A percentile compares a stretch with the other conserved stretches of the same genome.
Evolutionary conservation across 2,888 invertebrate species (phyloP).

Genomic region (Drosophila basisetae): DNA sequence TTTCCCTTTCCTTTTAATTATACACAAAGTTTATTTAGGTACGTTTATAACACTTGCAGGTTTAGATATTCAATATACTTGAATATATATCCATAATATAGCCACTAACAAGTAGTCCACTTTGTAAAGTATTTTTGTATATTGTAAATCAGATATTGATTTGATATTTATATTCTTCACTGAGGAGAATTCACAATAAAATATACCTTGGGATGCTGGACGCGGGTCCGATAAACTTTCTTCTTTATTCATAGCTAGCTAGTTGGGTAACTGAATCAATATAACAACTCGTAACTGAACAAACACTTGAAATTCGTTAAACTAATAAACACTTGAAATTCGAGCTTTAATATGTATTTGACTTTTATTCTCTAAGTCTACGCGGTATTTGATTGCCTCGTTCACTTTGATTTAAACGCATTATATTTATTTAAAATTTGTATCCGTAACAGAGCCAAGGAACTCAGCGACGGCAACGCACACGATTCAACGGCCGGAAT

Average conservation of each 20-base stretch:
- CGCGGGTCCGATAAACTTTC: slow-evolving; percentile 68
- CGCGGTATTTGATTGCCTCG: slow-evolving; percentile 4
- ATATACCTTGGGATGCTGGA: slow-evolving; percentile 78
- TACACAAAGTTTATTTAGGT: not conserved
- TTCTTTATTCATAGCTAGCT: slow-evolving; percentile 76
- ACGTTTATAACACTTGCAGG: not conserved
- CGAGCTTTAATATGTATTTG: not conserved
- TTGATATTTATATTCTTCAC: not conserved
- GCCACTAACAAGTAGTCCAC: not conserved
- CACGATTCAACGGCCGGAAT: slow-evolving; percentile 18
- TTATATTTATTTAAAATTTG: slow-evolving; percentile 6
- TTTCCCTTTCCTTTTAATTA: not conserved
- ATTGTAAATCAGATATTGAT: not conserved
- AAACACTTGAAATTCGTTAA: slow-evolving; percentile 8
- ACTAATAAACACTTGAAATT: slow-evolving; percentile 16
- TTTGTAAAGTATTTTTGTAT: not conserved
- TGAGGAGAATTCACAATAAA: not conserved
- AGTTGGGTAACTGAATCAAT: not conserved
- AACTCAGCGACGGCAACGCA: slow-evolving; percentile 45
- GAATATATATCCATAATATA: not conserved
- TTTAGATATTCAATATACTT: not conserved
- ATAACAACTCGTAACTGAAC: slow-evolving; percentile 4
- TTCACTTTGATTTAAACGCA: slow-evolving; percentile 27
- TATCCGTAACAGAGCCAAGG: slow-evolving; percentile 4
- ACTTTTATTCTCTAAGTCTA: not conserved